These are phyloP conservation scores for Papilio protenor DNA, from an alignment of 2,888 invertebrate genomes.

Conservation along the genomic window DNA sequence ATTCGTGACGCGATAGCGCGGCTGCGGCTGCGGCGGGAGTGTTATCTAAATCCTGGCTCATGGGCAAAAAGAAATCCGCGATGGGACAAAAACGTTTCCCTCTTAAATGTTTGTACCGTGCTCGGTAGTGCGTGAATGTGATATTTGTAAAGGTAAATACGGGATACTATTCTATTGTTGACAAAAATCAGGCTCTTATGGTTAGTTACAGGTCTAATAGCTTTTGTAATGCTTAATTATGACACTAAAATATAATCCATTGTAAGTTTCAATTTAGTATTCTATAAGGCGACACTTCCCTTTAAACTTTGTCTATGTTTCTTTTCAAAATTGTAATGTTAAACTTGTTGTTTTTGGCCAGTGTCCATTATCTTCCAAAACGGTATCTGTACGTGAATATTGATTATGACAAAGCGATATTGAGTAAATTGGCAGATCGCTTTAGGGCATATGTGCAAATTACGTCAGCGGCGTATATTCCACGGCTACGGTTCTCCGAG, in stretches of 20 bases:
- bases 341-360: neutral
- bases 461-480: conserved; percentile 25
- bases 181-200: neutral
- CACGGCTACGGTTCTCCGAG: conserved; percentile 13
- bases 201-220: neutral
- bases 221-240: neutral
- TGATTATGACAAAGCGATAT: conserved; percentile 32
- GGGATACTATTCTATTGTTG: neutral
- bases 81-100: conserved; percentile 20
- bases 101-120: conserved; percentile 24
- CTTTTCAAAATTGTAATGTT: neutral
- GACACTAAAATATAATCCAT: neutral
- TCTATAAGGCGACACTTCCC: no score
- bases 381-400: conserved; percentile 4
- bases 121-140: conserved; percentile 15
- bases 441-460: conserved; percentile 34
- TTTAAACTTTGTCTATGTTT: no score
- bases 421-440: conserved; percentile 35
- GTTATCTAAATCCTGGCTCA: conserved; percentile 36
- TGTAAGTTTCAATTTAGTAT: no score
- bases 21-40: conserved; percentile 4
- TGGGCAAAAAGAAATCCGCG: conserved; percentile 32
- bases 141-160: conserved; percentile 18
- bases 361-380: neutral
- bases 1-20: conserved; percentile 9